Base-by-base conservation (phyloP, 2,888 invertebrate genomes). In the Malthinus seriepunctatus region DNA sequence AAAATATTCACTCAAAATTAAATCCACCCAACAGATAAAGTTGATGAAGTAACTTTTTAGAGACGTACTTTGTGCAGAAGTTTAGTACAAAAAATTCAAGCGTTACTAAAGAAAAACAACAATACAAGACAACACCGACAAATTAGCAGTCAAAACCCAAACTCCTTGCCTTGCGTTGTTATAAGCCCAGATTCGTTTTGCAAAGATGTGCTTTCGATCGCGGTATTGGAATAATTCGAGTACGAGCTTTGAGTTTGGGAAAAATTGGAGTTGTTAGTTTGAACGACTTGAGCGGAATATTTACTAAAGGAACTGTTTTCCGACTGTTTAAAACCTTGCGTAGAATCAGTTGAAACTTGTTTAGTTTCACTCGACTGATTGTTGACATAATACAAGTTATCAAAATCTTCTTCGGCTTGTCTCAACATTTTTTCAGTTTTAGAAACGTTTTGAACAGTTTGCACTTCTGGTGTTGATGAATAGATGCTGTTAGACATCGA, bases 261-360 rank as follows among this genome's bases (percentile, higher is more conserved):
- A 8, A 14, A 42, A n/a, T 23, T 42, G 1, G 39, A 42, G 23
- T 14, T 49, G 51, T 61, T 57, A 32, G 47, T 44, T 58, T 65
- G 64, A 15, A 54, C 37, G 34, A 63, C 55, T 39, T 70, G 65
- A 15, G 71, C 64, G 50, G 68, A 63, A 53, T 76, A 77, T 70
- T 72, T 74, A 55, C 74, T 74, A 67, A 78, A 77, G 1, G 77
- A 76, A 63, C 78, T 78, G 56, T 76, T 76, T 63, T 73, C 75
- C 0, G 75, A 76, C 38, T 71, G 70, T 14, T 67, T 61, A 56
- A 72, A 72, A 3, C 66, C 61, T 50, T 71, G 71, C 35, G 65
- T 62, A 39, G 55, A 55, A 7, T 64, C 64, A 12, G 62, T 60
- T 54, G 72, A 68, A 58, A 69, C 67, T 51, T 72, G 69, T 44